Base-by-base conservation (phyloP, 2,888 invertebrate genomes). In the Morpho achilles region DNA sequence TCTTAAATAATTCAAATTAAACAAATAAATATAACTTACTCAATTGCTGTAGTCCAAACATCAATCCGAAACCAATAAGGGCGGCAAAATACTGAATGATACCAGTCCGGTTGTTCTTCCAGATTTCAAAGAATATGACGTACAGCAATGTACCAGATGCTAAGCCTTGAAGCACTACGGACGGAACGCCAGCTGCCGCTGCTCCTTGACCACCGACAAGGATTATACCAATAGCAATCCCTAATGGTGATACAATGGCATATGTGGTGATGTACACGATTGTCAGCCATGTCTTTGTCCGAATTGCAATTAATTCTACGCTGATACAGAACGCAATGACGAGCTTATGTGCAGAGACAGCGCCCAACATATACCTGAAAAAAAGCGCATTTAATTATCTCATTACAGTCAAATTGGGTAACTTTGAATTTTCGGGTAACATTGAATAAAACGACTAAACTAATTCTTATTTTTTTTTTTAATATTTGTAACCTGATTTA, bases 101-200 rank as follows among this genome's bases (percentile, higher is more conserved):
- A 7, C 96, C 96, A 9, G 84, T 76, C 62, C 90, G 77, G 59
- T 91, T 87, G 50, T 82, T 81, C 67, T 87, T 91, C 71, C 98
- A 92, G 56, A 98, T 96, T 87, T 99, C 98, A 82, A 98, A 98
- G 90, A 98, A 98, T n/a, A 98, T 97, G 10, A 99, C 97, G 86
- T 98, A 99, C 4, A 99, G 87, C 48, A 99, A 93, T 0, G 98
- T 98, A 9, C 98, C 99, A 50, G 96, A 95, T 0, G 98, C 98
- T 60, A 98, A 84, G 3, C 97, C 98, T 89, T 98, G 96, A 9
- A 93, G 82, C 8, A 95, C 88, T 47, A 94, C 94, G 0, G 94
- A 94, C 10, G 92, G 87, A 7, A 95, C 86, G 22, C 92, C 93
- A 1, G 92, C 88, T 0, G 93, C 92, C 0, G 93, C 86, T 0